Conservation (phyloP, 2,797 vertebrate species). For the Spheniscus humboldti region DNA sequence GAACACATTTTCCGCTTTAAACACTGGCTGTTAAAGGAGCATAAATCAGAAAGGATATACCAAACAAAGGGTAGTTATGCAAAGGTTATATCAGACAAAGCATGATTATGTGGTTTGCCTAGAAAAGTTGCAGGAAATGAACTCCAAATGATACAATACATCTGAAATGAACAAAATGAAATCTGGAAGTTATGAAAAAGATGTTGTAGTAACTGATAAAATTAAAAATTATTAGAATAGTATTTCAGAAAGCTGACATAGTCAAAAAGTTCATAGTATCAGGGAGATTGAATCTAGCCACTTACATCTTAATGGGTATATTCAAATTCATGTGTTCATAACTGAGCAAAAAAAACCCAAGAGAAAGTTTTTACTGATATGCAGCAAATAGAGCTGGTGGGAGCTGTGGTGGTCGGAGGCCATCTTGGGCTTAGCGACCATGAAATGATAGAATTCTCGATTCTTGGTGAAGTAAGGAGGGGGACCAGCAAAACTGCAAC, state of each 20-base stretch:
- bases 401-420: no score
- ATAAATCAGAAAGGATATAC: not conserved
- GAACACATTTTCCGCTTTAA: not conserved
- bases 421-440: no score
- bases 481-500: no score
- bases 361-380: not conserved
- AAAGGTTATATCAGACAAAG: not conserved
- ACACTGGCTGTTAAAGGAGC: not conserved
- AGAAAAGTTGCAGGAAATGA: not conserved
- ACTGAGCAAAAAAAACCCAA: not conserved
- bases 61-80: not conserved
- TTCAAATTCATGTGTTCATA: not conserved
- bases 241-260: not conserved
- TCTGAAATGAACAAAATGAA: not conserved
- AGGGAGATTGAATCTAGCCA: not conserved
- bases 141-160: not conserved
- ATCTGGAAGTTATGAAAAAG: not conserved
- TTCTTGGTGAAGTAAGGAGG: no score
- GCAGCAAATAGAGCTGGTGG: not conserved
- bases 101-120: not conserved
- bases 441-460: no score
- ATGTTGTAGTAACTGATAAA: not conserved
- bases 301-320: not conserved
- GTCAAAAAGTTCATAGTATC: not conserved
- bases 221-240: not conserved